Evolutionary conservation across 1,140 invertebrate genomes (phyloP), one percentile per base, ranked within the genome.

Genomic region (Gryon sp.): DNA sequence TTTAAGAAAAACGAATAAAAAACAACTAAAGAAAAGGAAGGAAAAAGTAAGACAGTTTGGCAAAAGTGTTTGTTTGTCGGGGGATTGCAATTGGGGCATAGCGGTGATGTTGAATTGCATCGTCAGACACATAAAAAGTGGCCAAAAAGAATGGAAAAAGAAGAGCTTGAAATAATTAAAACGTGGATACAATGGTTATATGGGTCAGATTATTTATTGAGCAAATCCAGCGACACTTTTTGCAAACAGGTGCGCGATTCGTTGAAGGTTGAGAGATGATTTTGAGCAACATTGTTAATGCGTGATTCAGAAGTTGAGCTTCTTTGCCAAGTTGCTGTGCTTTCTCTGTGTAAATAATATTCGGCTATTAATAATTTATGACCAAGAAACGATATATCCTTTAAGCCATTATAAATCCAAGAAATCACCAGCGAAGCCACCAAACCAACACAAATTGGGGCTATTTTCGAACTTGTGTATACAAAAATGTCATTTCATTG

Each of bases 201-300:
- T 80, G 38, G 80, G 78, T 78, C 82, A 70, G 72, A 81, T 82
- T 86, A 84, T 84, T 12, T 83, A 84, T 84, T 83, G 75, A 62
- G 16, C 45, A 77, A 38, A 59, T 28, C 38, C 22, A 34, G 19
- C 41, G 41, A 63, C 38, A 57, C 52, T 12, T 65, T 46, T 45
- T 40, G 34, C 43, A 55, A 59, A 76, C 73, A 70, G 73, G 65
- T 76, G 73, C 52, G 36, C 34, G 12, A 34, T 52, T 59, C n/a
- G n/a, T 59, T 65, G 70, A 74, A 74, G 70, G 70, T 66, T 66
- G 53, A 24, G 15, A 26, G 57, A 62, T 55, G 63, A 65, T 60
- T 59, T 53, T 53, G n/a, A 72, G 57, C 50, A 59, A 73, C 70
- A 74, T 74, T 74, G 70, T 74, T 65, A 48, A 66, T 65, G 26